Evolutionary conservation across 2,113 vertebrate genomes (phyloP), one percentile per base, ranked within the genome.

Genomic region (Nannobrachium achirus): DNA sequence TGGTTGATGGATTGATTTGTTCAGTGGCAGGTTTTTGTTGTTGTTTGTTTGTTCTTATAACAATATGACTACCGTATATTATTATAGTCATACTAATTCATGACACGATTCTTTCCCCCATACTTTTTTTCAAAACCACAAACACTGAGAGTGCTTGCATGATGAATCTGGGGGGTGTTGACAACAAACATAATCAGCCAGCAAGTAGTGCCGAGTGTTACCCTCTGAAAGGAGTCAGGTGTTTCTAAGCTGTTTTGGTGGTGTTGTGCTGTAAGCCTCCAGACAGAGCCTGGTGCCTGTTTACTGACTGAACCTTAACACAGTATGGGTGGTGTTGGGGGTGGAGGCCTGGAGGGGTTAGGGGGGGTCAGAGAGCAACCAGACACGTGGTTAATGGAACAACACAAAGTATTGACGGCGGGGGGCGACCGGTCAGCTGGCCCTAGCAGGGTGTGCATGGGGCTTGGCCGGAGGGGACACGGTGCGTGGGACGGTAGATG

Each of bases 11-110:
- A 25, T 25, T 25, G 20, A 25, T 25, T 25, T 25, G 20, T 25
- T 4, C 20, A 19, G 49, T 79, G 78, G 79, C 57, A 73, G 70
- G 63, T 63, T 79, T 71, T 69, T 25, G 20, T 1, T 25, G 20
- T 4, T 25, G 20, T 4, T 25, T 25, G 20, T 39, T 16, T 46
- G 14, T 40, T 61, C 8, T 38, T 6, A 10, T 42, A 8, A 42
- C 8, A 42, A 42, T n/a, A n/a, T n/a, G n/a, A n/a, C n/a, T n/a
- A n/a, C n/a, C n/a, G n/a, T n/a, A n/a, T n/a, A n/a, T n/a, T n/a
- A 39, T 63, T 33, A 44, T 4, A 15, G 41, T 42, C 41, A 42
- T 10, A 42, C 7, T 42, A 42, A 42, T 42, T 25, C 4, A 42
- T 10, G 7, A 42, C 8, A 2, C 7, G 41, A 42, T 10, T 8